Base-by-base conservation (phyloP, 2,113 vertebrate genomes). In the Caloenas nicobarica region DNA sequence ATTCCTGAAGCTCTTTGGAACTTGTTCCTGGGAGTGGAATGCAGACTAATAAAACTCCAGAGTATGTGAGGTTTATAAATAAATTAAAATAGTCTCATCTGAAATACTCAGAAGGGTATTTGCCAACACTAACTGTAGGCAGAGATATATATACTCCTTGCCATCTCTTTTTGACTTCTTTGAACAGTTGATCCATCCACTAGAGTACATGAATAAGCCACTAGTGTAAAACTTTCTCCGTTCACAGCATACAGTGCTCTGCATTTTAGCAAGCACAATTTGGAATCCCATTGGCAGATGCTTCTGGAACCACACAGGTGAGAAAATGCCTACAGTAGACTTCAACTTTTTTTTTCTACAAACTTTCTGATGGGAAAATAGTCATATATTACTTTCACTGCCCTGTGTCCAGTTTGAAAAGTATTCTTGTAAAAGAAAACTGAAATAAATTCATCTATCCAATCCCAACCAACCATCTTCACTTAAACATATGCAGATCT, bases 11-110 rank as follows among this genome's bases (percentile, higher is more conserved):
- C n/a, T 62, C 51, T 65, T 90, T 90, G 88, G 50, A 93, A 86
- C 79, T 95, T 95, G 48, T 77, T 91, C 62, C 50, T 83, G 68
- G 74, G 74, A 86, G 54, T 70, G 86, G 90, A 93, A 96, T 95
- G 94, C 50, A 94, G 94, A 93, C 79, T 77, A 94, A 90, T 83
- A 91, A 90, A 93, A 91, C 95, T 82, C 57, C 62, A 65, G 74
- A 62, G 62, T 86, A 81, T 81, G 56, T 53, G 64, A 46, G 10
- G 17, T 81, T 94, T 95, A 93, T 94, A 94, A 93, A 90, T 91
- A 94, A 86, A 93, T 93, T 66, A 50, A 86, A 94, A 84, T 80
- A 36, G 24, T 80, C 54, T 85, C 23, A 90, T 83, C 71, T 91
- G 84, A 94, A 90, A 69, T 81, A 86, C 76, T 83, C 81, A 42